A percentile compares a stretch with the other conserved stretches of the same genome.
Evolutionary conservation across 2,797 vertebrate species (phyloP).

Genomic region (Channa striata): DNA sequence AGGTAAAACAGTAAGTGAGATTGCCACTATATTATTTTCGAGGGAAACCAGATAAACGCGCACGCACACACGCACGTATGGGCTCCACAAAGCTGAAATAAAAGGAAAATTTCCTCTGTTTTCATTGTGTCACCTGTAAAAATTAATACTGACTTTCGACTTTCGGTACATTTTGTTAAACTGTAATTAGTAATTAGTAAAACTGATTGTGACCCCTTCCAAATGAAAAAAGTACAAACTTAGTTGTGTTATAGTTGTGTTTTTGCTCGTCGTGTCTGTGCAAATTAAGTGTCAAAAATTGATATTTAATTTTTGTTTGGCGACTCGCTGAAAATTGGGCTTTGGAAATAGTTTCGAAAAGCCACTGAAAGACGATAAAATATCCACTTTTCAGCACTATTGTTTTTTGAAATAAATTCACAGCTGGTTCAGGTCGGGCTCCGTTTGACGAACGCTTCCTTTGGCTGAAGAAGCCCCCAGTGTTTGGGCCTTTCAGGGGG

Average conservation of each 20-base stretch:
- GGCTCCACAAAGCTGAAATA: background rate
- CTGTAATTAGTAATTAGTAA: background rate
- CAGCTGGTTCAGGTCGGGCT: background rate
- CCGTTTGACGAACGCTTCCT: background rate
- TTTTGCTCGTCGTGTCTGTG: background rate
- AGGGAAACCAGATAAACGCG: conserved; percentile 3
- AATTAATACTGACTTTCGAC: background rate
- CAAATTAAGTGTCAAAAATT: background rate
- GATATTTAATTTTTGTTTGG: no score
- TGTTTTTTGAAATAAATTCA: background rate
- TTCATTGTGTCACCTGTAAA: background rate
- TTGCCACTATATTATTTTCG: background rate
- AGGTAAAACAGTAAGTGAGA: background rate
- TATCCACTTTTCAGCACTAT: background rate
- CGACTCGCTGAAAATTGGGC: background rate
- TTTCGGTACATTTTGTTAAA: background rate
- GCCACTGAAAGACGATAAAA: background rate
- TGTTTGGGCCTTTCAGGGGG: conserved; percentile 9
- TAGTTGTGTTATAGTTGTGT: background rate
- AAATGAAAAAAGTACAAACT: background rate
- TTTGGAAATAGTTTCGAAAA: background rate
- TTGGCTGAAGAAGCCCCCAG: background rate
- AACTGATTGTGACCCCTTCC: background rate
- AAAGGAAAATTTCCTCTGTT: background rate
- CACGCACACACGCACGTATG: background rate